Conservation (phyloP, 2,113 vertebrate species). For the Pelusios castaneus region DNA sequence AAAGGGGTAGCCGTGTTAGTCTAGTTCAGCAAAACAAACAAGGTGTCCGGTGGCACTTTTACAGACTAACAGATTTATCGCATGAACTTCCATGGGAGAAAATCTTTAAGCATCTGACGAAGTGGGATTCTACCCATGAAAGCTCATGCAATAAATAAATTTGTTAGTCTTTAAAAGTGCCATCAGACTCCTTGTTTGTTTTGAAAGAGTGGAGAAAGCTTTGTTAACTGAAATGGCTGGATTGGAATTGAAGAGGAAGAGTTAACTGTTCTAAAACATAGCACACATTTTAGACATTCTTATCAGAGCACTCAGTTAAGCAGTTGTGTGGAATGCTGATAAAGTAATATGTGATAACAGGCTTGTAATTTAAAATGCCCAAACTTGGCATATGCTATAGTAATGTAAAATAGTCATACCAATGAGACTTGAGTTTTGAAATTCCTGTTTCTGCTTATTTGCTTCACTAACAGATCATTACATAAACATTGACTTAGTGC, state of each 20-base stretch:
- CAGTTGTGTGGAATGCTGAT: conserved; percentile 54
- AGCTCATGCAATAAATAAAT: too few relatives aligned
- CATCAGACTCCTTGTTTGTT: too few relatives aligned
- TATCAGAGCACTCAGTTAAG: conserved; percentile 48
- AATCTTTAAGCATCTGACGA: too few relatives aligned
- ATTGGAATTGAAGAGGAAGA: conserved; percentile 40
- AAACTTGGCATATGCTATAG: conserved; percentile 15
- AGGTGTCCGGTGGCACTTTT: too few relatives aligned
- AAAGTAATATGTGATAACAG: conserved; percentile 39
- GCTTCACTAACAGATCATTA: conserved; percentile 34
- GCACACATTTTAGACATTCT: conserved; percentile 64
- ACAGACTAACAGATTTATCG: too few relatives aligned
- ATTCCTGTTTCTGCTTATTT: conserved; percentile 55
- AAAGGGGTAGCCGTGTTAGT: too few relatives aligned
- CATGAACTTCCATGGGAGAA: too few relatives aligned
- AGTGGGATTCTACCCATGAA: too few relatives aligned
- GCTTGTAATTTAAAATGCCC: conserved; percentile 52
- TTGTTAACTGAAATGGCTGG: conserved; percentile 34
- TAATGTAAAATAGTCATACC: conserved; percentile 57
- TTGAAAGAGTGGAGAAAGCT: conserved; percentile 26
- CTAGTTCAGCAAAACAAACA: too few relatives aligned
- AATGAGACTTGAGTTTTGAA: conserved; percentile 9
- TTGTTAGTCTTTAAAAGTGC: too few relatives aligned
- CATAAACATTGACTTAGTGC: conserved; percentile 54
- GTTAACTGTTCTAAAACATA: conserved; percentile 61